A percentile compares a stretch with the other conserved stretches of the same genome.
phyloP scores from a whole-genome alignment of 2,113 vertebrate species.

The Orycteropus afer region DNA sequence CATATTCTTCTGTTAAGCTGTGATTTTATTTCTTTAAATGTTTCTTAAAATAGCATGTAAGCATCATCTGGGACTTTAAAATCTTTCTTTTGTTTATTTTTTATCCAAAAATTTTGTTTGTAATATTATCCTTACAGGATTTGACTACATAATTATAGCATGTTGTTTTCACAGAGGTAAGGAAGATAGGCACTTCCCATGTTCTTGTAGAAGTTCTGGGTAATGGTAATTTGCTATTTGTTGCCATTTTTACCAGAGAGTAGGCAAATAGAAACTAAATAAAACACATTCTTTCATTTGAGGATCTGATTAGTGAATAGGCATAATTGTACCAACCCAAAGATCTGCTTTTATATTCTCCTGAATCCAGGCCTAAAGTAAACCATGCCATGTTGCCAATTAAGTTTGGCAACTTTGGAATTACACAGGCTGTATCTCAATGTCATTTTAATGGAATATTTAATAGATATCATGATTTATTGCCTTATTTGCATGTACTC shows the following conservation, averaged over 20 bases:
- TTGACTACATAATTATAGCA: not conserved
- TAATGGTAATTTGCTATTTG: not conserved
- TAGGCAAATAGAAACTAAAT: not conserved
- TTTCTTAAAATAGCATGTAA: not conserved
- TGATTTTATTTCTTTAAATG: slow-evolving; percentile 14
- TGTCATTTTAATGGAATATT: slow-evolving; percentile 26
- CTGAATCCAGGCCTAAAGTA: not conserved
- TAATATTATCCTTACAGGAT: slow-evolving; percentile 10
- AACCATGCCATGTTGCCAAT: not conserved
- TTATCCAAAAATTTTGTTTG: not conserved
- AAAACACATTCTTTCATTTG: not conserved
- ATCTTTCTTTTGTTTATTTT: not conserved
- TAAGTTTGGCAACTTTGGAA: slow-evolving; percentile 2
- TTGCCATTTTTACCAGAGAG: not conserved
- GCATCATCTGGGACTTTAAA: not conserved
- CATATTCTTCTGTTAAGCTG: not conserved
- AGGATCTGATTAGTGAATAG: not conserved
- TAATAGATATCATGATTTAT: slow-evolving; percentile 45
- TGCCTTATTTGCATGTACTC: not conserved
- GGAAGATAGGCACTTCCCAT: no score
- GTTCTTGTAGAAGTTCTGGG: not conserved
- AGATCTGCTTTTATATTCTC: not conserved
- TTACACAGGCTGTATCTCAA: not conserved
- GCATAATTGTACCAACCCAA: not conserved
- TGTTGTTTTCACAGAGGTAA: not conserved